Percentiles rank a stretch among this genome's conserved stretches.
Conservation (phyloP, 2,888 invertebrate species). For the Euzophera pinguis region DNA sequence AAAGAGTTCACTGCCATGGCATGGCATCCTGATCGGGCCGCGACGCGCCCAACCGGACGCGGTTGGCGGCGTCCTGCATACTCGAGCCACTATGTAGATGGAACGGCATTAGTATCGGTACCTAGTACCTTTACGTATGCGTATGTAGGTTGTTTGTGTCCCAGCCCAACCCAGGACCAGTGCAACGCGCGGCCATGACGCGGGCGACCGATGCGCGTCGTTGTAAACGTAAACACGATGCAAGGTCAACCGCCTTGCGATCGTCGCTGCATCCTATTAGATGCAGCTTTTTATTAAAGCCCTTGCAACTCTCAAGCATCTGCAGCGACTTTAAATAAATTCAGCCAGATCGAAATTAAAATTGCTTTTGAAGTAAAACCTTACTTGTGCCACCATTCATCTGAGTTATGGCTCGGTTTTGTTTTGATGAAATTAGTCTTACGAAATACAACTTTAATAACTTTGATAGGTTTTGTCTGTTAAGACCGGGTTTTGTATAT, state of each 20-base stretch:
- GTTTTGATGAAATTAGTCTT: too few species aligned
- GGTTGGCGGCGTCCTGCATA: slow-evolving; percentile 62
- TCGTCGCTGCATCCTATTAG: slow-evolving; percentile 35
- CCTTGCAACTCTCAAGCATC: slow-evolving; percentile 18
- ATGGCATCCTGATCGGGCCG: slow-evolving; percentile 47
- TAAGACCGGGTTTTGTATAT: too few species aligned
- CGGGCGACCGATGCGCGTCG: slow-evolving; percentile 57
- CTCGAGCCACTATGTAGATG: slow-evolving; percentile 57
- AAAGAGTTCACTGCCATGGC: slow-evolving; percentile 52
- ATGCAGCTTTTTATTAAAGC: slow-evolving; percentile 37
- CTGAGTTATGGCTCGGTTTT: too few species aligned
- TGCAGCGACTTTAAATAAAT: slow-evolving; percentile 4
- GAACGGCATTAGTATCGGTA: slow-evolving; percentile 36
- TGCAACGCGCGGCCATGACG: slow-evolving; percentile 70
- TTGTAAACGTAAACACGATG: slow-evolving; percentile 70
- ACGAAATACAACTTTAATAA: too few species aligned
- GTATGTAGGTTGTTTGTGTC: slow-evolving; percentile 70
- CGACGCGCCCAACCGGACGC: slow-evolving; percentile 64
- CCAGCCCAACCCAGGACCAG: slow-evolving; percentile 34
- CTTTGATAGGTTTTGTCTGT: too few species aligned
- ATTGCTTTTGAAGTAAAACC: too few species aligned
- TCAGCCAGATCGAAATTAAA: not conserved
- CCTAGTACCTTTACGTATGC: slow-evolving; percentile 34
- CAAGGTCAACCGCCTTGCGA: slow-evolving; percentile 69
- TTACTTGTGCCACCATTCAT: too few species aligned